Percentiles rank a stretch among this genome's conserved stretches.
Conservation (phyloP, 2,797 vertebrate species). For the Aplochiton taeniatus region DNA sequence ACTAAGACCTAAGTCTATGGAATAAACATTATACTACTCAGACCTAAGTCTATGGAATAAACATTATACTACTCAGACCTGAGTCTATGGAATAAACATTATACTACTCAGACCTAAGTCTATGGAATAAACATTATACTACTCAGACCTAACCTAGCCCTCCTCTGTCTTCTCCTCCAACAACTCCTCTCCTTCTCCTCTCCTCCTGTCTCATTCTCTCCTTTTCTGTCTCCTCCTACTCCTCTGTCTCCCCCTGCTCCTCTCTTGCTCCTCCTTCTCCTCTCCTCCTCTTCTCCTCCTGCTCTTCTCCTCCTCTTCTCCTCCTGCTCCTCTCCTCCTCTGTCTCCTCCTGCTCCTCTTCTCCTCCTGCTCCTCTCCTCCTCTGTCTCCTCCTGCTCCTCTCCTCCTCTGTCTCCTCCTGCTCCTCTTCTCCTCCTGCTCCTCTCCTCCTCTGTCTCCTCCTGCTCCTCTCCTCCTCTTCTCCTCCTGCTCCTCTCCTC, state of each 20-base stretch:
- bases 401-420: neutral
- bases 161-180: neutral
- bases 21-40: no score
- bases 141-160: neutral
- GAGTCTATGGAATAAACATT: no score
- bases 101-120: no score
- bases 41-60: no score
- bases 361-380: constrained; percentile 22
- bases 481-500: neutral
- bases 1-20: no score
- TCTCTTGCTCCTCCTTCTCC: neutral
- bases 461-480: no score
- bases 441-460: neutral
- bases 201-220: constrained; percentile 63
- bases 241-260: constrained; percentile 76
- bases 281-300: constrained; percentile 66
- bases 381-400: neutral
- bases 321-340: neutral
- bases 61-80: no score
- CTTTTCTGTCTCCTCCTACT: neutral
- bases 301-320: no score
- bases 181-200: constrained; percentile 28
- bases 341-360: neutral
- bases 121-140: no score
- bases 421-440: constrained; percentile 28